Percentiles rank a stretch among this genome's conserved stretches.
These are phyloP conservation scores for Gandaritis pyraliata DNA, from an alignment of 2,888 invertebrate species.

Conservation along the genomic window DNA sequence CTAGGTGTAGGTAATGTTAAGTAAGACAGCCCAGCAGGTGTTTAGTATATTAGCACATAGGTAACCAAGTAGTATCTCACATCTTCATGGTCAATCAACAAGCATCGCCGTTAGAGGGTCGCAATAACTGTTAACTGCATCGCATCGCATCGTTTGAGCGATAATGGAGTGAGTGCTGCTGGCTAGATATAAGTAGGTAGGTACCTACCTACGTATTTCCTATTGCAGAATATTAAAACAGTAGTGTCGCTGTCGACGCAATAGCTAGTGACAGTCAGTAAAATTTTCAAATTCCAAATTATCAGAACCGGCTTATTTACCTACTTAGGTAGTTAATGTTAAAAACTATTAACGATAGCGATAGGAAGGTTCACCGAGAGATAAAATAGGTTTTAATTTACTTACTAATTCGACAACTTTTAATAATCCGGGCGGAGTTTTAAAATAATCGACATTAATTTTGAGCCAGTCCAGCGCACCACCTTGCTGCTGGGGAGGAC, in stretches of 20 bases:
- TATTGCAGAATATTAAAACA: background rate
- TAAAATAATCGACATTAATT: constrained; percentile 92
- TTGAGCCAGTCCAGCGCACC: constrained; percentile 87
- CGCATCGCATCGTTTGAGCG: constrained; percentile 36
- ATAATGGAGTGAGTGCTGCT: constrained; percentile 25
- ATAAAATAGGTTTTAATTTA: constrained; percentile 30
- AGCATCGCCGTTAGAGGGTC: constrained; percentile 40
- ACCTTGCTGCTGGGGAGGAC: constrained; percentile 80
- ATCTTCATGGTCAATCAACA: constrained; percentile 34
- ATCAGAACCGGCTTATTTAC: background rate
- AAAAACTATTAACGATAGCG: constrained; percentile 9
- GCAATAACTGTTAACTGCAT: constrained; percentile 40
- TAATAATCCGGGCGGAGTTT: constrained; percentile 91
- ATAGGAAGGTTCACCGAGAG: background rate
- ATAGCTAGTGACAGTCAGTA: background rate
- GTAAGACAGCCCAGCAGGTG: too few relatives aligned
- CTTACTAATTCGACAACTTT: constrained; percentile 93
- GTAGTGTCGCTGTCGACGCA: background rate
- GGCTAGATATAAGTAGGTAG: too few relatives aligned
- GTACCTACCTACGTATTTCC: too few relatives aligned
- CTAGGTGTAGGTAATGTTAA: background rate
- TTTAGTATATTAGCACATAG: too few relatives aligned
- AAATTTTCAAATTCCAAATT: background rate
- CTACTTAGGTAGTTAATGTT: constrained; percentile 5
- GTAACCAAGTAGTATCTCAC: constrained; percentile 13